Conservation (phyloP, 2,888 invertebrate species). For the Zeuzera pyrina region DNA sequence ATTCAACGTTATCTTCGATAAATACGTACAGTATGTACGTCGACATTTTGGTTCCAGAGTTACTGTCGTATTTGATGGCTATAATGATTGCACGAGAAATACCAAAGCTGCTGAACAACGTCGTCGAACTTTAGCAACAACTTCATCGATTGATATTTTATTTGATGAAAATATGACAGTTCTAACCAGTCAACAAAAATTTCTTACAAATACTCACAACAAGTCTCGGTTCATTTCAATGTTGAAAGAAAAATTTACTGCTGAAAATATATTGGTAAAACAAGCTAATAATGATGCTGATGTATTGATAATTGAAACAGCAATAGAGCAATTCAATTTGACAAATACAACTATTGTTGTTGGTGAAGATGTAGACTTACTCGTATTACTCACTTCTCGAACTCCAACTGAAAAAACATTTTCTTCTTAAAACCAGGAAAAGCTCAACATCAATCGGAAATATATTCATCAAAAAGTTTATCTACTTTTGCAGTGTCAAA, state of each 20-base stretch:
- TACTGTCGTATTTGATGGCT: conserved; percentile 24
- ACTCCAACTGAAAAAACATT: conserved; percentile 17
- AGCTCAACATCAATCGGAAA: conserved; percentile 13
- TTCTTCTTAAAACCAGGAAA: conserved; percentile 15
- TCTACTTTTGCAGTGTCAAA: conserved; percentile 5
- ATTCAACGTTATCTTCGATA: conserved; percentile 17
- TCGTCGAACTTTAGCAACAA: conserved; percentile 10
- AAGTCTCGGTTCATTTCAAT: conserved; percentile 28
- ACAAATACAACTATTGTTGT: conserved; percentile 19
- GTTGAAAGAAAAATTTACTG: conserved; percentile 20
- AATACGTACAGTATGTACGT: conserved; percentile 20
- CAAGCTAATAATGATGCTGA: conserved; percentile 22
- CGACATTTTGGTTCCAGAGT: conserved; percentile 16
- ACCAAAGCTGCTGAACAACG: conserved; percentile 22
- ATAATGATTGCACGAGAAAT: conserved; percentile 21
- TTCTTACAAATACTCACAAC: conserved; percentile 26
- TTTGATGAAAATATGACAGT: too few species aligned
- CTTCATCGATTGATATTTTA: conserved; percentile 4
- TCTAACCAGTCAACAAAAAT: conserved; percentile 15
- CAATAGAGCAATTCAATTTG: conserved; percentile 14
- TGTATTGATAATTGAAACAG: conserved; percentile 22
- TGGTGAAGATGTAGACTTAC: conserved; percentile 15
- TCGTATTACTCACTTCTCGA: conserved; percentile 16
- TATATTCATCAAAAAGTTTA: conserved; percentile 17
- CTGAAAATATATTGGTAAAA: conserved; percentile 24